phyloP scores from a whole-genome alignment of 2,888 invertebrate species.

The Luffia ferchaultella region DNA sequence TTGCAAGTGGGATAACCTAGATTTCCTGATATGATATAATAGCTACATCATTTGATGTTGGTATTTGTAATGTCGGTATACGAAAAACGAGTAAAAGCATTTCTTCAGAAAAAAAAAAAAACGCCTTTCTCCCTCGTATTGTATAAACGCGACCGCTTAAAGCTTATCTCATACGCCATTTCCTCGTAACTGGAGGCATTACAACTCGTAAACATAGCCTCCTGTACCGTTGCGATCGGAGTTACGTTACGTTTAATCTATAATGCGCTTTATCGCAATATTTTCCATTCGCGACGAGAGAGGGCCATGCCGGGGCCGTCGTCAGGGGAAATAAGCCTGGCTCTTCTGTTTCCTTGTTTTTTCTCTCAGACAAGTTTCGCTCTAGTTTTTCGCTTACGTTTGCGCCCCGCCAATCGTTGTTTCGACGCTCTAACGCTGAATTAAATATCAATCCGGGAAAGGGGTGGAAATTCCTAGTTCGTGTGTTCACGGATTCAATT shows the following conservation, averaged over 20 bases:
- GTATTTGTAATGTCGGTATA: too few relatives aligned
- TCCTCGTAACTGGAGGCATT: background rate
- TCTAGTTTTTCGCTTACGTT: conserved; percentile 62
- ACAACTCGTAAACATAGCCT: background rate
- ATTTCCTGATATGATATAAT: too few relatives aligned
- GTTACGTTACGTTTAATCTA: conserved; percentile 43
- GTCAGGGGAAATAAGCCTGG: conserved; percentile 63
- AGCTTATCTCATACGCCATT: conserved; percentile 20
- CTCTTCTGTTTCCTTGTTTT: conserved; percentile 47
- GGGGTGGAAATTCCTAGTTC: conserved; percentile 31
- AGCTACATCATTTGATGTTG: too few relatives aligned
- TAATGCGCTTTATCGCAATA: conserved; percentile 67
- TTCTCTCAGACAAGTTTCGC: conserved; percentile 36
- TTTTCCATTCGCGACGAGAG: conserved; percentile 57
- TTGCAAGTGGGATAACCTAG: too few relatives aligned
- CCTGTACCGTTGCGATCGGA: conserved; percentile 7
- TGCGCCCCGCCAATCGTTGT: conserved; percentile 12
- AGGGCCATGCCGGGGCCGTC: conserved; percentile 44
- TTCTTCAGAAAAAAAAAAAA: too few relatives aligned
- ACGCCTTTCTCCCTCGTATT: too few relatives aligned
- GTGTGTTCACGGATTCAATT: background rate
- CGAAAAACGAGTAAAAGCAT: too few relatives aligned
- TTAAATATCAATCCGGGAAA: conserved; percentile 54
- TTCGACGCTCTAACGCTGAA: conserved; percentile 25
- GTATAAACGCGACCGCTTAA: too few relatives aligned